A percentile compares a stretch with the other conserved stretches of the same genome.
Conservation (phyloP, 1,140 invertebrate genomes). For the Archegozetes longisetosus region DNA sequence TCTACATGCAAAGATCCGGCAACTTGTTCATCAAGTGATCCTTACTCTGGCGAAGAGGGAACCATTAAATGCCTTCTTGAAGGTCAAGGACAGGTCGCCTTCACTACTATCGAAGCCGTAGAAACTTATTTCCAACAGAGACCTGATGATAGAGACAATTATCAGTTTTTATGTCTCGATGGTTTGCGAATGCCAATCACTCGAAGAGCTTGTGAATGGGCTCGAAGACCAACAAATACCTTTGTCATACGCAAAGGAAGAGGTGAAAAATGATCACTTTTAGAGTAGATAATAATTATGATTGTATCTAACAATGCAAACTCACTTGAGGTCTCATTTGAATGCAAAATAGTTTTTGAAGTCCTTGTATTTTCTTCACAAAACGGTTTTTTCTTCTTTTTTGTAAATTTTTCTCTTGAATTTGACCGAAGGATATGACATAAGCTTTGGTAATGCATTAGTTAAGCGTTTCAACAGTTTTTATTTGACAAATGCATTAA, state of each 20-base stretch:
- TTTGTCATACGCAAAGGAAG: constrained; percentile 15
- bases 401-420: too few relatives aligned
- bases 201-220: constrained; percentile 17
- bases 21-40: constrained; percentile 53
- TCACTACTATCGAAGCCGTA: constrained; percentile 61
- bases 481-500: too few relatives aligned
- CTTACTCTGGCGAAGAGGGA: constrained; percentile 63
- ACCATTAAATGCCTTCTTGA: constrained; percentile 59
- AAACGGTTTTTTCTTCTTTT: too few relatives aligned
- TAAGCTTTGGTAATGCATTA: too few relatives aligned
- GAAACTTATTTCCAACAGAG: constrained; percentile 40
- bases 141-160: constrained; percentile 31
- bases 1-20: constrained; percentile 50
- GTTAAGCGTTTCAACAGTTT: too few relatives aligned
- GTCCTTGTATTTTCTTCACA: too few relatives aligned
- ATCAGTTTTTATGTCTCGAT: constrained; percentile 58
- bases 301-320: neutral
- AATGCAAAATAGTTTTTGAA: too few relatives aligned
- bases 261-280: constrained; percentile 5
- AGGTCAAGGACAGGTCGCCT: constrained; percentile 61
- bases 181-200: constrained; percentile 38
- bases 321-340: too few relatives aligned
- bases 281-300: neutral
- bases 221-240: constrained; percentile 17
- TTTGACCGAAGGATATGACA: too few relatives aligned